Evolutionary conservation across 2,797 vertebrate species (phyloP).

Genomic region (Pelobates cultripes): DNA sequence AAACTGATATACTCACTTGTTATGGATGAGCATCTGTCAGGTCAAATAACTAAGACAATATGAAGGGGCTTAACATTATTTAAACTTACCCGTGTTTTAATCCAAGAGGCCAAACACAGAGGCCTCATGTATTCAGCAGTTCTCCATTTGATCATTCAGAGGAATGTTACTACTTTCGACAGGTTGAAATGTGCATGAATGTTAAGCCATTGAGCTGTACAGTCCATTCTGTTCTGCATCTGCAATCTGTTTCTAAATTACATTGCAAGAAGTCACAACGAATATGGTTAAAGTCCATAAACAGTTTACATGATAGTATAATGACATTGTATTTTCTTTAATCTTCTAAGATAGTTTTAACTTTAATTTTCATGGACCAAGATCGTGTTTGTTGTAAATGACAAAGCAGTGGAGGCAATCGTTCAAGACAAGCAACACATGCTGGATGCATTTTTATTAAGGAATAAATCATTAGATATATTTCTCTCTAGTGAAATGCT

Average conservation of each 20-base stretch:
- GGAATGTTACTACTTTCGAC: constrained; percentile 24
- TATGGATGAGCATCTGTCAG: constrained; percentile 36
- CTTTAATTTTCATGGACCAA: too few relatives aligned
- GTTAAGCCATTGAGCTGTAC: neutral
- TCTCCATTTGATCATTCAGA: constrained; percentile 38
- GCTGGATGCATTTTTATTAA: too few relatives aligned
- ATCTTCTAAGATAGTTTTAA: neutral
- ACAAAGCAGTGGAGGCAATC: too few relatives aligned
- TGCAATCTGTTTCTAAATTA: neutral
- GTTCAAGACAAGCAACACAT: too few relatives aligned
- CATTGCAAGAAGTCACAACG: neutral
- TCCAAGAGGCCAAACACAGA: constrained; percentile 20
- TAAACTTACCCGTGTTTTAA: constrained; percentile 19
- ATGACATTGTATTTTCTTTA: neutral
- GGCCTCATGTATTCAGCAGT: neutral
- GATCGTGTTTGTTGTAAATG: too few relatives aligned
- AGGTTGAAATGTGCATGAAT: constrained; percentile 20
- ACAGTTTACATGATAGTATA: neutral
- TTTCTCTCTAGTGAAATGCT: too few relatives aligned
- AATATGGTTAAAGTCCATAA: neutral
- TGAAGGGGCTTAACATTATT: constrained; percentile 34
- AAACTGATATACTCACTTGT: constrained; percentile 45
- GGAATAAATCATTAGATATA: too few relatives aligned
- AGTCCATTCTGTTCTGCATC: neutral
- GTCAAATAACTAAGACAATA: constrained; percentile 44